Evolutionary conservation across 2,797 vertebrate species (phyloP), one percentile per base, ranked within the genome.

Genomic region (Pagetopsis macropterus): DNA sequence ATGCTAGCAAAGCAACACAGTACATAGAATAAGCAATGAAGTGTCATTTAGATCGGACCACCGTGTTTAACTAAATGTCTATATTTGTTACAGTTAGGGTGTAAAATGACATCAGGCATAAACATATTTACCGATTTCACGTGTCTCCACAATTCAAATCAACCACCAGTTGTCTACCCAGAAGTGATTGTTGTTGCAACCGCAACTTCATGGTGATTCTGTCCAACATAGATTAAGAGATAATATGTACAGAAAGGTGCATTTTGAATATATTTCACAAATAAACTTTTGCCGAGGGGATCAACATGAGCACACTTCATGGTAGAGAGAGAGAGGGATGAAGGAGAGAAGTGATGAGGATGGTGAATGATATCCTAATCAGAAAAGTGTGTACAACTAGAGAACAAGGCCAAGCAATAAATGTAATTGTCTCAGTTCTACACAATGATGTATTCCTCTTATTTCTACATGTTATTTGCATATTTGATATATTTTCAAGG

Each of bases 261-360:
- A 57, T 59, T 82, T 61, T 58, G 15, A 77, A 72, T 54, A n/a
- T 50, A 67, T 65, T 65, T 50, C 49, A 60, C 58, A 74, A 75
- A 81, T 65, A 65, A 51, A 8, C 63, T 81, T 61, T 78, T 74
- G 78, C 84, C 60, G 65, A 54, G 48, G 51, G 76, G 70, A 31
- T 84, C 65, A 78, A 72, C 74, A 71, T 9, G 0, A 78, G 78
- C 65, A 41, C 15, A 54, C 17, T 23, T 27, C 41, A 44, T 64
- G 57, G 19, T 46, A 63, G 41, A 65, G 64, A 65, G 57, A 49
- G 56, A 33, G 65, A 76, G 23, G 19, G 68, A 9, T 37, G 19
- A 68, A 65, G 65, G 51, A 78, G 57, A 70, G 14, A 52, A 70
- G 68, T 61, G 75, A 73, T 65, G 51, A 78, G 37, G 68, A 62